phyloP scores from a whole-genome alignment of 2,888 invertebrate genomes.

The Pyrgus malvae region DNA sequence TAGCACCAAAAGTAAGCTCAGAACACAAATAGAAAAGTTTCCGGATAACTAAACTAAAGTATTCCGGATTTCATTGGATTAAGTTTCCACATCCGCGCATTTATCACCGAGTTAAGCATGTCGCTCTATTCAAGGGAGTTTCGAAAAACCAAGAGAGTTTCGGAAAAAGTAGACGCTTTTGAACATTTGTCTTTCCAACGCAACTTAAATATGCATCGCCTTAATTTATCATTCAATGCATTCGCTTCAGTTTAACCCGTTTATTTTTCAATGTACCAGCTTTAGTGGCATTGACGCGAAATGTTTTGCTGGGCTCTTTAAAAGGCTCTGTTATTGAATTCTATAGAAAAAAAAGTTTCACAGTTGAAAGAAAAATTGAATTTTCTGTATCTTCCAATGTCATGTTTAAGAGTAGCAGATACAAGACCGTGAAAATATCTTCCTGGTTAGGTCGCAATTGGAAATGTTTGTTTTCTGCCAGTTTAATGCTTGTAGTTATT shows the following conservation, averaged over 20 bases:
- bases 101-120: slow-evolving; percentile 17
- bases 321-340: background rate
- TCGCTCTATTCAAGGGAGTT: slow-evolving; percentile 18
- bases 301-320: background rate
- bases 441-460: no score
- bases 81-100: slow-evolving; percentile 20
- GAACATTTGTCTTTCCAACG: slow-evolving; percentile 20
- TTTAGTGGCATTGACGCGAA: no score
- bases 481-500: no score
- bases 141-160: background rate
- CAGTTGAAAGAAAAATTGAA: no score
- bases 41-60: slow-evolving; percentile 3
- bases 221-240: slow-evolving; percentile 22
- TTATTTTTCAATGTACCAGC: background rate
- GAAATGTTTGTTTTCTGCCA: no score
- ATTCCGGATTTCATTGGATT: slow-evolving; percentile 10
- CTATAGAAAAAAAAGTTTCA: background rate
- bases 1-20: no score
- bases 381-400: no score
- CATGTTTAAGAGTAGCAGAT: no score
- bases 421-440: no score
- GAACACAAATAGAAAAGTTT: background rate
- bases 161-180: slow-evolving; percentile 20
- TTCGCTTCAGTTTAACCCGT: slow-evolving; percentile 2
- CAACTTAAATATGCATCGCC: slow-evolving; percentile 18